Evolutionary conservation across 2,797 vertebrate species (phyloP).

Genomic region (Etheostoma nigrum): DNA sequence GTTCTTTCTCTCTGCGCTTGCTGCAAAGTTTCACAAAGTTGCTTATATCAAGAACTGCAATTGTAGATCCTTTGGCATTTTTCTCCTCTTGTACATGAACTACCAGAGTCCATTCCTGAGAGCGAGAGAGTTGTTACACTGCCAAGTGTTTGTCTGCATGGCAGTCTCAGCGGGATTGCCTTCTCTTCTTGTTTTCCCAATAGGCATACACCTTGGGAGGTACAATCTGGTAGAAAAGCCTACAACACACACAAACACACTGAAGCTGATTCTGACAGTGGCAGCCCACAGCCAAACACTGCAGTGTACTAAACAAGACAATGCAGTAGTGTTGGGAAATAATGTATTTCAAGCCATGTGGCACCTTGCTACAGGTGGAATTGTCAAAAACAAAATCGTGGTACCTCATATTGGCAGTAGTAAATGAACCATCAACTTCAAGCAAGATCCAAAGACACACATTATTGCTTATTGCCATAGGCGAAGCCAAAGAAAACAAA

Average conservation of each 20-base stretch:
- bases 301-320: slow-evolving; percentile 16
- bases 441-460: no score
- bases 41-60: neutral
- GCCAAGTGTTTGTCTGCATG: slow-evolving; percentile 40
- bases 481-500: no score
- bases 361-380: slow-evolving; percentile 6
- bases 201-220: slow-evolving; percentile 30
- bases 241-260: slow-evolving; percentile 24
- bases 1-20: slow-evolving; percentile 22
- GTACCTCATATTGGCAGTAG: neutral
- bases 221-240: slow-evolving; percentile 27
- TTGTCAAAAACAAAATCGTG: slow-evolving; percentile 15
- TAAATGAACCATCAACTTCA: no score
- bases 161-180: slow-evolving; percentile 26
- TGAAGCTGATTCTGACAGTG: slow-evolving; percentile 18
- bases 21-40: slow-evolving; percentile 9
- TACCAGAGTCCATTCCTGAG: slow-evolving; percentile 5
- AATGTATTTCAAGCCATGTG: slow-evolving; percentile 12
- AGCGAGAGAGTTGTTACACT: slow-evolving; percentile 16
- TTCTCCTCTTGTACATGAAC: neutral
- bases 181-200: slow-evolving; percentile 31
- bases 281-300: slow-evolving; percentile 26
- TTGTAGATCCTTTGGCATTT: slow-evolving; percentile 17
- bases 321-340: slow-evolving; percentile 5
- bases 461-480: no score